Evolutionary conservation across 2,113 vertebrate species (phyloP).

Genomic region (Synchiropus splendidus): DNA sequence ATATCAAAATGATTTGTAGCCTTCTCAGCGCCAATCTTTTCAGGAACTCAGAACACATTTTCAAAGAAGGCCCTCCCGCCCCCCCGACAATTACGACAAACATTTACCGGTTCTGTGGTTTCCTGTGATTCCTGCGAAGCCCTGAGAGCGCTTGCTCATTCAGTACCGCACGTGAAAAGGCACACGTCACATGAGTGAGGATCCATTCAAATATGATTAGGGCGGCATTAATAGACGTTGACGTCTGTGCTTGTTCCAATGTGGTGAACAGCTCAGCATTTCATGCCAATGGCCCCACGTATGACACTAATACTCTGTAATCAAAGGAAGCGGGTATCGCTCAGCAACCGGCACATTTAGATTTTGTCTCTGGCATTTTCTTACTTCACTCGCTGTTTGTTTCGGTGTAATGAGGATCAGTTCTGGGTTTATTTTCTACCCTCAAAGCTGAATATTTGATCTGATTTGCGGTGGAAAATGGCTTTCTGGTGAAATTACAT

Average conservation of each 20-base stretch:
- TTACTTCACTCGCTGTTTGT: conserved; percentile 58
- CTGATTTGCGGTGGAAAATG: conserved; percentile 59
- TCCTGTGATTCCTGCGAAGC: conserved; percentile 29
- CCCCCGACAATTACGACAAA: conserved; percentile 25
- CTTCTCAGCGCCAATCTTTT: too few species aligned
- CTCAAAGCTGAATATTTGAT: conserved; percentile 61
- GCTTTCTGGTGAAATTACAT: conserved; percentile 62
- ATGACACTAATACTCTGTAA: conserved; percentile 62
- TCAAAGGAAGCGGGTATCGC: conserved; percentile 56
- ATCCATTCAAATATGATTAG: conserved; percentile 61
- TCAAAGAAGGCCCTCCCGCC: conserved; percentile 24
- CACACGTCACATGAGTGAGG: conserved; percentile 36
- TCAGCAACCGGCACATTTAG: conserved; percentile 48
- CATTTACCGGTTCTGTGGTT: conserved; percentile 34
- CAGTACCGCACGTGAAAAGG: conserved; percentile 33
- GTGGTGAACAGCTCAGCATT: conserved; percentile 42
- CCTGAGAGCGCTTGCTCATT: conserved; percentile 37
- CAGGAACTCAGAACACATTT: too few species aligned
- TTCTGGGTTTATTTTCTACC: conserved; percentile 60
- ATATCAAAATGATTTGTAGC: too few species aligned
- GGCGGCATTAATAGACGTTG: conserved; percentile 61
- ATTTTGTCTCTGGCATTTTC: conserved; percentile 54
- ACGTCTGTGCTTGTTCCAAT: conserved; percentile 58
- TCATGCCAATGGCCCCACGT: conserved; percentile 52
- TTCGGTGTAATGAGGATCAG: conserved; percentile 56